These are phyloP conservation scores for Sebastiscus albofasciatus DNA, from an alignment of 2,797 vertebrate species.

Conservation along the genomic window DNA sequence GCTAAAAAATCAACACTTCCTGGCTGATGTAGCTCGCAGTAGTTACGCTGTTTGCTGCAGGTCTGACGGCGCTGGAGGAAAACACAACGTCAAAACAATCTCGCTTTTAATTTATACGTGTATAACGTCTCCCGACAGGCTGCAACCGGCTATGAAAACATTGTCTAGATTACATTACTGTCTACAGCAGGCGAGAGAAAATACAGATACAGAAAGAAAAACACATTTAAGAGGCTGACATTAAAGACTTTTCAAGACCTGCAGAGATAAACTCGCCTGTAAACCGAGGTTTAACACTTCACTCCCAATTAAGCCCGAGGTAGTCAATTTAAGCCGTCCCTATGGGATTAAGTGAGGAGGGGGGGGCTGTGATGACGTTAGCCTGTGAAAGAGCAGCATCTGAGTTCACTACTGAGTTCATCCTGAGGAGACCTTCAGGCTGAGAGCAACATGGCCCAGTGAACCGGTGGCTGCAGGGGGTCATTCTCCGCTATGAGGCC, in stretches of 20 bases:
- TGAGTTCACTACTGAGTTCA: constrained; percentile 40
- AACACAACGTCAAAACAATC: not conserved
- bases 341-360: constrained; percentile 26
- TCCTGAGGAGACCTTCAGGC: constrained; percentile 22
- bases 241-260: not conserved
- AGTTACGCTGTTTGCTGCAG: not conserved
- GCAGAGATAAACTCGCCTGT: not conserved
- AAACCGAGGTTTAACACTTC: constrained; percentile 42
- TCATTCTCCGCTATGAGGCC: constrained; percentile 19
- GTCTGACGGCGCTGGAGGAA: not conserved
- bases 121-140: not conserved
- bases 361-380: not conserved
- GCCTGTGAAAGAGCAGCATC: constrained; percentile 40
- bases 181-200: not conserved
- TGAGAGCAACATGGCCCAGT: not conserved
- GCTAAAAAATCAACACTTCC: not conserved
- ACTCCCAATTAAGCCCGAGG: constrained; percentile 43
- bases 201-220: not conserved
- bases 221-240: not conserved
- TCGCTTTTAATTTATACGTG: not conserved
- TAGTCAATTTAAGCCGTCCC: constrained; percentile 38
- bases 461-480: constrained; percentile 26
- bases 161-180: not conserved
- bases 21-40: not conserved
- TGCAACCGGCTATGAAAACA: not conserved